Base-by-base conservation (phyloP, 2,113 vertebrate species). In the Myxocyprinus asiaticus region DNA sequence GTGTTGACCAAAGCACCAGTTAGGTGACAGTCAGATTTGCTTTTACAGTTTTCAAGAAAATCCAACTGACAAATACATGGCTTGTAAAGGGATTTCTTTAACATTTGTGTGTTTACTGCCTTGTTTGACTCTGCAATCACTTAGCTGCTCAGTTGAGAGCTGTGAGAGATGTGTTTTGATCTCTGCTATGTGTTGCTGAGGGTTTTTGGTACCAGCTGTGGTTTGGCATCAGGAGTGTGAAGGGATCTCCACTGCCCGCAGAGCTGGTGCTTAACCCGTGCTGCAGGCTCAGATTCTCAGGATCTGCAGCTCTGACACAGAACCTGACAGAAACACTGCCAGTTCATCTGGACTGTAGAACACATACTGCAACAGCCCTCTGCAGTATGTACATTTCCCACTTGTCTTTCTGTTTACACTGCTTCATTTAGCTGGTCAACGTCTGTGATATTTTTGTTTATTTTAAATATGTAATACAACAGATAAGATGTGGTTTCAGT, bases 281-380 rank as follows among this genome's bases (percentile, higher is more conserved):
- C 81, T 69, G 74, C 56, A 53, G 69, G 64, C 81, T 78, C 22
- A n/a, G 58, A 59, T 64, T 63, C 69, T 78, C 44, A 69, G 68
- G 63, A 63, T 51, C 22, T 47, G 11, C 74, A 42, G 51, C 51
- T 47, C 59, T 5, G 51, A 66, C 44, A 44, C 61, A 12, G 17
- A 71, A 47, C 55, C 76, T 67, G 56, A 73, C 76, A 63, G 76
- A 22, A 61, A 68, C 69, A 47, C 47, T 47, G 76, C 55, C 56
- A 14, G 4, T 68, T 78, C 64, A 78, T 66, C 33, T 67, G 69
- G 59, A 59, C 69, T 50, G 15, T 45, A 8, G 45, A 48, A 33
- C 47, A n/a, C n/a, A 17, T 42, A 43, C 15, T 82, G 71, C 82
- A 62, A 80, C 45, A 33, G 42, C 43, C 61, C 56, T 15, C 45